Evolutionary conservation across 1,140 invertebrate genomes (phyloP), one percentile per base, ranked within the genome.

Genomic region (Glossosoma conforme): DNA sequence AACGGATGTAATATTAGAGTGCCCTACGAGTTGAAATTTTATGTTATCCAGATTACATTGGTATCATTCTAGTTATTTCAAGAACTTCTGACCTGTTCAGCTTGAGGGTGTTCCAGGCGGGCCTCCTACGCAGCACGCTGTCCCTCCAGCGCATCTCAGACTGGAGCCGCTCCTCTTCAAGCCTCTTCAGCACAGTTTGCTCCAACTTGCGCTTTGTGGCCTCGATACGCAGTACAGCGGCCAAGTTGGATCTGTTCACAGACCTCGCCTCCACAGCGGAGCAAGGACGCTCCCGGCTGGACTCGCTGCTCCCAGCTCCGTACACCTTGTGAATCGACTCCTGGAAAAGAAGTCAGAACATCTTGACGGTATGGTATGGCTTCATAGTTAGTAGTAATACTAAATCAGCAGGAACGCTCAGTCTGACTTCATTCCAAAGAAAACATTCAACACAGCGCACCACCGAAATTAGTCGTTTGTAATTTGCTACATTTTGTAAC

Each of bases 211-310:
- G 76, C 36, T 81, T 81, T 20, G 82, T 79, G 0, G 80, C 76
- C 64, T 85, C 81, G 41, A 83, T 83, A 65, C 83, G 70, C 19
- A 86, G 64, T 44, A 86, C 67, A 2, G 84, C 81, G n/a, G 84
- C 83, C 52, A 85, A 69, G 60, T 86, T 86, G 3, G 77, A 84
- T 43, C 82, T 74, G 38, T 77, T 78, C 1, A 77, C 62, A 1
- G 77, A 75, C 18, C 70, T 63, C 17, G 68, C 47, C 8, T 73
- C 70, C 33, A 72, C 55, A 18, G 67, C 66, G 2, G 77, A 77
- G 49, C 63, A 65, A 2, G 71, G 67, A 56, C 69, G 65, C 15
- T 59, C 52, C 63, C 61, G 4, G 67, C 55, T 28, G 67, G 10
- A 56, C 60, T 62, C 62, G 52, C 62, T 66, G 49, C 67, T 66